Evolutionary conservation across 2,888 invertebrate genomes (phyloP).

Genomic region (Morpho deidamia): DNA sequence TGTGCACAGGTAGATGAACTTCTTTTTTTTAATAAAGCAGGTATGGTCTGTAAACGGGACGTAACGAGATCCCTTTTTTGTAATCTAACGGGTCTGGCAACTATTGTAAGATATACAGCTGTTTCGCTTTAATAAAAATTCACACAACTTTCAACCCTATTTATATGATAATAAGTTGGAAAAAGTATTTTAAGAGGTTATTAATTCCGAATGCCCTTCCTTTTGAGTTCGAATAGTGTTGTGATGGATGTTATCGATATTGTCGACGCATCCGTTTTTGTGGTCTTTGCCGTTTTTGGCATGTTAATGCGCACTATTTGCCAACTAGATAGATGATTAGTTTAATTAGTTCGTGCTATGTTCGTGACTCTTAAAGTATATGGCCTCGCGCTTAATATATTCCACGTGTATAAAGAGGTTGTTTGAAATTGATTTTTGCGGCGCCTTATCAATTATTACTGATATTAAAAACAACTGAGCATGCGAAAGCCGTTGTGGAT

Average conservation of each 20-base stretch:
- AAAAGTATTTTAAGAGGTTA: not conserved
- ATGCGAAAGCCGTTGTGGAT: not conserved
- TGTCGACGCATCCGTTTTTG: not conserved
- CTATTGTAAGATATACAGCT: conserved; percentile 30
- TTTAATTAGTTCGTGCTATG: conserved; percentile 8
- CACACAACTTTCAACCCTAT: conserved; percentile 22
- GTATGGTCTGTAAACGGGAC: conserved; percentile 7
- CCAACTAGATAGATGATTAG: conserved; percentile 11
- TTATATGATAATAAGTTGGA: not conserved
- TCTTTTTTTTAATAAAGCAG: conserved; percentile 3
- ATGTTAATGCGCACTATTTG: conserved; percentile 2
- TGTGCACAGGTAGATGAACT: conserved; percentile 11
- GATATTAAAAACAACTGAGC: not conserved
- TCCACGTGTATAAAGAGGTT: conserved; percentile 12
- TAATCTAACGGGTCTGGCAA: conserved; percentile 36
- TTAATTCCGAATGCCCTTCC: not conserved
- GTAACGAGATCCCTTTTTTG: conserved; percentile 12
- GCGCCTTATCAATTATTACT: not conserved
- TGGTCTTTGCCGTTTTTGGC: not conserved
- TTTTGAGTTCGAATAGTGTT: conserved; percentile 1
- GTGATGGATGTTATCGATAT: conserved; percentile 5
- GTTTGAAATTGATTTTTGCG: not conserved
- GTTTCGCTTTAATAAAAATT: conserved; percentile 13
- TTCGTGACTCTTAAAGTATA: conserved; percentile 2
- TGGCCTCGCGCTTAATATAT: conserved; percentile 9